These are phyloP conservation scores for Drosophila anomalata DNA, from an alignment of 2,888 invertebrate genomes.

Conservation along the genomic window DNA sequence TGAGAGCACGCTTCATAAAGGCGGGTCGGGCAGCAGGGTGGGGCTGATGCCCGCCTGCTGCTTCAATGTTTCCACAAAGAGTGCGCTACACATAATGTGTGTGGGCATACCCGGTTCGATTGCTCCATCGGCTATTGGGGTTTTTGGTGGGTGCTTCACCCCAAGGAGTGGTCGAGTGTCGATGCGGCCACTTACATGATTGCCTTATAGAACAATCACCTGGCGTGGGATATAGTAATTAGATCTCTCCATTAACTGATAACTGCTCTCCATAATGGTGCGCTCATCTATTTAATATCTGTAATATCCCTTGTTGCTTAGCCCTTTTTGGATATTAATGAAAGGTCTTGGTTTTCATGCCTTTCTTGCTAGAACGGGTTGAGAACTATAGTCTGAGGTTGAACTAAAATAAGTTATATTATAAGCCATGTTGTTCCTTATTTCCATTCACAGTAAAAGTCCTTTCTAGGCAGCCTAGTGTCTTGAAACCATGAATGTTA, in stretches of 20 bases:
- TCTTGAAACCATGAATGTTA: background rate
- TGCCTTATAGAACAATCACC: background rate
- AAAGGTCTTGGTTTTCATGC: no score
- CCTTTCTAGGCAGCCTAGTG: background rate
- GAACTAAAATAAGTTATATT: no score
- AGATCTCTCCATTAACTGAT: background rate
- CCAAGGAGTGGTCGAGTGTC: conserved; percentile 9
- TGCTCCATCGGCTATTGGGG: background rate
- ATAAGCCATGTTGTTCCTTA: no score
- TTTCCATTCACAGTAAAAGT: background rate
- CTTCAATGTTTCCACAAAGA: conserved; percentile 65
- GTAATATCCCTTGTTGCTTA: no score
- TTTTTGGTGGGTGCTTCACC: conserved; percentile 5
- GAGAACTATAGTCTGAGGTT: background rate
- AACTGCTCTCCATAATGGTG: background rate
- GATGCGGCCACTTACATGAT: conserved; percentile 26
- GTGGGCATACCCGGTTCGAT: conserved; percentile 41
- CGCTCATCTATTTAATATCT: no score
- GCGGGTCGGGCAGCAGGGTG: conserved; percentile 13
- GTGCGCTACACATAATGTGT: conserved; percentile 57
- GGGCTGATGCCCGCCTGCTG: conserved; percentile 50
- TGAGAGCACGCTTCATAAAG: conserved; percentile 71
- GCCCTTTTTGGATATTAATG: no score
- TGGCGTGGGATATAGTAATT: conserved; percentile 5
- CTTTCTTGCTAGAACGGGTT: background rate